These are phyloP conservation scores for Thamnophis elegans DNA, from an alignment of 2,797 vertebrate genomes.

Conservation along the genomic window DNA sequence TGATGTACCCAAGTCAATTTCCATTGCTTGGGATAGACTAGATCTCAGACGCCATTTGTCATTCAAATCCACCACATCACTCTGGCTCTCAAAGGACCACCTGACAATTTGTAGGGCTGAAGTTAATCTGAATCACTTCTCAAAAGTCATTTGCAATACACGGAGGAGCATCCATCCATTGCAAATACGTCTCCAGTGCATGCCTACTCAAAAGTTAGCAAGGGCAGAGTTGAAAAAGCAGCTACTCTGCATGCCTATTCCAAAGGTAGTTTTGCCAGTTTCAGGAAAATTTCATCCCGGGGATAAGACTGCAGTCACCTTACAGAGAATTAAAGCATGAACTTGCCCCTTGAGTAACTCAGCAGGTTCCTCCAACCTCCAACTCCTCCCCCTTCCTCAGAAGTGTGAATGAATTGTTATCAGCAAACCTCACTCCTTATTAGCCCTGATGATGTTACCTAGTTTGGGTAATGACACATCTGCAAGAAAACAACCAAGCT, in stretches of 20 bases:
- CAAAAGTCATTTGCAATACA: not conserved
- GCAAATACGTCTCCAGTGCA: not conserved
- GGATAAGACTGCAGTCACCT: not conserved
- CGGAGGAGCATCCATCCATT: not conserved
- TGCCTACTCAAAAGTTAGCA: not conserved
- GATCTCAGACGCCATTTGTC: not conserved
- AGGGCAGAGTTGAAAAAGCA: not conserved
- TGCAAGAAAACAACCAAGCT: not conserved
- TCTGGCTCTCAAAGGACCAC: not conserved
- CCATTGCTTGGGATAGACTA: not conserved
- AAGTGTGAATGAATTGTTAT: not conserved
- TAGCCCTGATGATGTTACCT: not conserved
- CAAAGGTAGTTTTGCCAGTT: not conserved
- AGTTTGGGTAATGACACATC: not conserved
- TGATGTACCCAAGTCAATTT: not conserved
- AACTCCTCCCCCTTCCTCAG: not conserved
- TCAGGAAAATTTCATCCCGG: not conserved
- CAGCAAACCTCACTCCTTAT: not conserved
- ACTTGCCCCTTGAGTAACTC: not conserved
- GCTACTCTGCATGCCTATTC: not conserved
- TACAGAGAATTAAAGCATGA: not conserved
- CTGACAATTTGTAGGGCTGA: not conserved
- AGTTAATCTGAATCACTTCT: not conserved
- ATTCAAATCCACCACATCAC: not conserved
- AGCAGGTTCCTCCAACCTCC: not conserved